phyloP scores from a whole-genome alignment of 2,797 vertebrate genomes.

The Oryzias sinensis region DNA sequence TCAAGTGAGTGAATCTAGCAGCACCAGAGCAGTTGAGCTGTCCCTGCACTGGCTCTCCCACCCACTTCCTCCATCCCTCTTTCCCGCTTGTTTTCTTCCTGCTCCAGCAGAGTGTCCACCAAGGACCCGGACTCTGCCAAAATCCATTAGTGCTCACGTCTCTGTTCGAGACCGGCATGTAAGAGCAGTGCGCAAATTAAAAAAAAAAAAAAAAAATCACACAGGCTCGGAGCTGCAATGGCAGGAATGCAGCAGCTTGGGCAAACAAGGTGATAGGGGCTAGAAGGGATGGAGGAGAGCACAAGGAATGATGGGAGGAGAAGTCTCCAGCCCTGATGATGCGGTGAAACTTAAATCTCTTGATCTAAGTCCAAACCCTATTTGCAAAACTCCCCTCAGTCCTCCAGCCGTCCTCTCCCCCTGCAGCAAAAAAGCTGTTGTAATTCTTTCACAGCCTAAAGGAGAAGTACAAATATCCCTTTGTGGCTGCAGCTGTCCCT shows the following conservation, averaged over 20 bases:
- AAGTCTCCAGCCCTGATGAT: slow-evolving; percentile 50
- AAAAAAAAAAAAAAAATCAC: slow-evolving; percentile 38
- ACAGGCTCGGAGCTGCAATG: slow-evolving; percentile 17
- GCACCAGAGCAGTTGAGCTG: slow-evolving; percentile 25
- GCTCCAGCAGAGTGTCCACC: slow-evolving; percentile 50
- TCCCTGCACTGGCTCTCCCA: slow-evolving; percentile 4
- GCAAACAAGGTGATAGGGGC: slow-evolving; percentile 27
- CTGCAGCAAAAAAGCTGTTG: slow-evolving; percentile 25
- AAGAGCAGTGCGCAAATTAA: slow-evolving; percentile 60
- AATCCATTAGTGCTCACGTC: slow-evolving; percentile 75
- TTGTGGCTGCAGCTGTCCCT: slow-evolving; percentile 50
- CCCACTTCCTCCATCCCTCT: slow-evolving; percentile 19
- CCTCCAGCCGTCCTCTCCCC: slow-evolving; percentile 23
- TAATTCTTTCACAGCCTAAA: slow-evolving; percentile 50
- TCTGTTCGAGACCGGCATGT: slow-evolving; percentile 63
- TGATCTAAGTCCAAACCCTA: slow-evolving; percentile 56
- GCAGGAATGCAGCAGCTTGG: slow-evolving; percentile 36
- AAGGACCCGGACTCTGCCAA: slow-evolving; percentile 64
- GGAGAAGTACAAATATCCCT: slow-evolving; percentile 52
- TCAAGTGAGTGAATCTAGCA: slow-evolving; percentile 49
- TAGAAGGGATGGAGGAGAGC: slow-evolving; percentile 7
- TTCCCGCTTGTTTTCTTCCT: slow-evolving; percentile 39
- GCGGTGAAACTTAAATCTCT: slow-evolving; percentile 61
- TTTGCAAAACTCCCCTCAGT: slow-evolving; percentile 35
- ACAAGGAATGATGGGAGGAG: slow-evolving; percentile 2